phyloP scores from a whole-genome alignment of 2,888 invertebrate genomes.

The Mesorhabditis belari region DNA sequence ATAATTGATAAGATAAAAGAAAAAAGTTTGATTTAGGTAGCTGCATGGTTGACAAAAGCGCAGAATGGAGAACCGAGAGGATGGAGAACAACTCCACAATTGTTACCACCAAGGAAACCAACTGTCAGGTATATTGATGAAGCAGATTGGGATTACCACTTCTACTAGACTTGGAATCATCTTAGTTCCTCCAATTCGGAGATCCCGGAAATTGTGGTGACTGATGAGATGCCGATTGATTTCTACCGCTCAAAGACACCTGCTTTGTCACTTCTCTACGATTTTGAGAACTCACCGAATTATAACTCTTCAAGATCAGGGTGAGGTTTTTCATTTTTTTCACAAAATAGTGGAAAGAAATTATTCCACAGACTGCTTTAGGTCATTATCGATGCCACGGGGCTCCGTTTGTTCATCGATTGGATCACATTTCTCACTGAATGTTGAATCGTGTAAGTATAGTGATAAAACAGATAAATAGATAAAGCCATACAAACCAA shows the following conservation, averaged over 20 bases:
- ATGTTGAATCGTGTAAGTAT: neutral
- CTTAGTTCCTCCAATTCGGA: constrained; percentile 40
- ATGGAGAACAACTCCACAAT: constrained; percentile 30
- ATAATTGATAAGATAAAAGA: neutral
- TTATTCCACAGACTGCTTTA: neutral
- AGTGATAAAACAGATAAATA: too few relatives aligned
- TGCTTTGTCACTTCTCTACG: constrained; percentile 42
- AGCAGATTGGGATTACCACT: too few relatives aligned
- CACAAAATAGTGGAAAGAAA: too few relatives aligned
- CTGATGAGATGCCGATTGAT: constrained; percentile 21
- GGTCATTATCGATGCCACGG: neutral
- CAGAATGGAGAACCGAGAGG: constrained; percentile 10
- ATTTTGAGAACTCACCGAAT: constrained; percentile 19
- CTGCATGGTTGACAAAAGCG: constrained; percentile 40
- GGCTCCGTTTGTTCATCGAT: neutral
- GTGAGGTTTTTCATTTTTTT: too few relatives aligned
- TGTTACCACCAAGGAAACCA: constrained; percentile 15
- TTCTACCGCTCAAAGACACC: constrained; percentile 37
- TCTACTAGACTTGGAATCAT: too few relatives aligned
- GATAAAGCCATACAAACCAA: too few relatives aligned
- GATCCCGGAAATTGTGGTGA: constrained; percentile 49
- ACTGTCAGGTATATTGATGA: constrained; percentile 5
- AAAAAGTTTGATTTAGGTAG: constrained; percentile 23
- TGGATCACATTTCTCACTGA: neutral
- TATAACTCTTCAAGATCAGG: too few relatives aligned